Evolutionary conservation across 2,888 invertebrate genomes (phyloP).

Genomic region (Dysmachus trigonus): DNA sequence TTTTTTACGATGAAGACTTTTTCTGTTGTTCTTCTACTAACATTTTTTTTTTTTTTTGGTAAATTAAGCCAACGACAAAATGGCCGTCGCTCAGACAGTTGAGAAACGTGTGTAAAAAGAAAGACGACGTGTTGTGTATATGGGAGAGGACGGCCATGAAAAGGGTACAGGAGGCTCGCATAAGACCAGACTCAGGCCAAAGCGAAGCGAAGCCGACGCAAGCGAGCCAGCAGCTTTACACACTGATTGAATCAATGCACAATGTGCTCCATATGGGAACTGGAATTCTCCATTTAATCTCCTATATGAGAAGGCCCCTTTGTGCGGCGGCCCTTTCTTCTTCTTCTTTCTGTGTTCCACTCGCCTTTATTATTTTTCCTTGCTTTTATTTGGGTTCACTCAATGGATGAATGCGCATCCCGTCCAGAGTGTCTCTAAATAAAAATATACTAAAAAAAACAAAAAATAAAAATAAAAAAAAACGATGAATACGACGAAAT

Average conservation of each 20-base stretch:
- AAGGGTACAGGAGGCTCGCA: slow-evolving; percentile 4
- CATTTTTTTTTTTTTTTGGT: neutral
- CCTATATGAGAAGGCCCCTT: neutral
- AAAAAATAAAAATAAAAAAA: too few species aligned
- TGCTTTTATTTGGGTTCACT: slow-evolving; percentile 21
- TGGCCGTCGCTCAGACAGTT: slow-evolving; percentile 12
- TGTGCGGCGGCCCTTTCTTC: slow-evolving; percentile 10
- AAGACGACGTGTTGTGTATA: neutral
- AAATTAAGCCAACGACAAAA: slow-evolving; percentile 26
- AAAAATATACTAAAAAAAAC: neutral
- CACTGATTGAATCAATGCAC: slow-evolving; percentile 24
- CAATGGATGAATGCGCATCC: slow-evolving; percentile 37
- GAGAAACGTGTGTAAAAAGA: neutral
- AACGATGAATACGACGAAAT: neutral
- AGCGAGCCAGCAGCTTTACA: neutral
- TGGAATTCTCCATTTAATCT: slow-evolving; percentile 29
- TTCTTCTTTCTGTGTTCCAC: neutral
- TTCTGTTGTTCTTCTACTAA: neutral
- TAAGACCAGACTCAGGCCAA: neutral
- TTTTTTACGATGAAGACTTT: neutral
- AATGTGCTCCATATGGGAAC: slow-evolving; percentile 30
- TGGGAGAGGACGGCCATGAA: slow-evolving; percentile 2
- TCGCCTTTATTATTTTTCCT: slow-evolving; percentile 23
- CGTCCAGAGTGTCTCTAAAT: slow-evolving; percentile 14
- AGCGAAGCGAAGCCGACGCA: neutral